Base-by-base conservation (phyloP, 1,140 invertebrate species). In the Pararge aegeria region DNA sequence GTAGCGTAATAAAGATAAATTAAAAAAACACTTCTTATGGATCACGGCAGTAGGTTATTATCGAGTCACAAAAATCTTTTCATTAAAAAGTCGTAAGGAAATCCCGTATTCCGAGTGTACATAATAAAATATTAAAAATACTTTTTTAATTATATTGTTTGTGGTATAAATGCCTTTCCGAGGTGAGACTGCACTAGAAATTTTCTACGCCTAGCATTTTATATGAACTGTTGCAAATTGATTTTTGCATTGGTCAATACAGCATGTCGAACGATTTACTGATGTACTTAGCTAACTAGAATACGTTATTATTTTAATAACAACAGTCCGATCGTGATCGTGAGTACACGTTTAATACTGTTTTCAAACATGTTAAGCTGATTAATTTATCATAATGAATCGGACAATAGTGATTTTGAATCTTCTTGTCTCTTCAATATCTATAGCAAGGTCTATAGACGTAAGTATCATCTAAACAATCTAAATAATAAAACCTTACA, bases 381-480 rank as follows among this genome's bases (percentile, higher is more conserved):
- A 54, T 42, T 42, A 40, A 21, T 7, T 50, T 38, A 10, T 24
- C 6, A 58, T 51, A 46, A 58, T 58, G 56, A 52, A 51, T 44
- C 42, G 40, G 9, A 44, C 9, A 6, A 44, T 24, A 24, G 12
- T 54, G 16, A 27, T 54, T 13, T 27, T 54, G 12, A 24, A 42
- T n/a, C n/a, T 54, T 10, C 15, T 54, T 9, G 24, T 54, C 18
- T 7, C 18, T 42, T 27, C 38, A 24, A 16, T 53, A 7, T 21
- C 51, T 24, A n/a, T 29, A 18, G 38, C n/a, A 6, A 29, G 12
- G 4, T 6, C 38, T 12, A 27, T 44, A n/a, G 27, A 42, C 18
- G 52, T 54, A 18, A 54, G 51, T 40, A 7, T 1, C 5, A 27
- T 27, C 27, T 27, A 7, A 27, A n/a, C n/a, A n/a, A n/a, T n/a